Base-by-base conservation (phyloP, 1,140 invertebrate species). In the Eumaeus atala region DNA sequence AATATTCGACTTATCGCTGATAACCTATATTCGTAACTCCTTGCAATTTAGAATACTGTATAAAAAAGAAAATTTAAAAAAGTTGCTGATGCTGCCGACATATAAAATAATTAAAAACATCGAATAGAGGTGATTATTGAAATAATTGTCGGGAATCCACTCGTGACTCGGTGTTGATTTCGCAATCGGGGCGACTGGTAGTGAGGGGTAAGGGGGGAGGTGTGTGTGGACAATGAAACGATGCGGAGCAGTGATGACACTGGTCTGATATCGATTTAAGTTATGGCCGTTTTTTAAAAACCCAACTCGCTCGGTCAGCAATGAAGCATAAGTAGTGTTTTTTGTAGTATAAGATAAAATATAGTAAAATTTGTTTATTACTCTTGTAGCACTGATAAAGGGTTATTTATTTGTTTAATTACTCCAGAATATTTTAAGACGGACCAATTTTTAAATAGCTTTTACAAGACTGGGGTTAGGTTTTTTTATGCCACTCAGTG, bases 271-370 rank as follows among this genome's bases (percentile, higher is more conserved):
- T 9, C 40, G 16, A 12, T 16, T 3, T 44, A 16, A 44, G 9
- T 14, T 16, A 44, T 44, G 12, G 40, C 40, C 40, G 40, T 14
- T 44, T 44, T 44, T 44, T 44, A 44, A 44, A 40, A 28, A 28
- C 21, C 12, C 12, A 6, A 14, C 40, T 3, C 14, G 40, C 17
- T 16, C 12, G 12, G 40, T 14, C 40, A 16, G 40, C 40, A 17
- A 44, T 16, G 6, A 44, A 44, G 40, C 12, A 14, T 16, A 14
- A 44, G 2, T 16, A 16, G 16, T 5, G 35, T 3, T 37, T 37
- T 37, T 37, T 44, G n/a, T 16, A 16, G 14, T 9, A 7, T 9
- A 7, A 44, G 16, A 44, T 14, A 1, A 44, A 44, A 44, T 28
- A 28, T 28, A 40, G 12, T 12, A 40, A 40, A 40, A 40, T n/a